phyloP scores from a whole-genome alignment of 2,113 vertebrate species.

The Dromiciops gliroides region DNA sequence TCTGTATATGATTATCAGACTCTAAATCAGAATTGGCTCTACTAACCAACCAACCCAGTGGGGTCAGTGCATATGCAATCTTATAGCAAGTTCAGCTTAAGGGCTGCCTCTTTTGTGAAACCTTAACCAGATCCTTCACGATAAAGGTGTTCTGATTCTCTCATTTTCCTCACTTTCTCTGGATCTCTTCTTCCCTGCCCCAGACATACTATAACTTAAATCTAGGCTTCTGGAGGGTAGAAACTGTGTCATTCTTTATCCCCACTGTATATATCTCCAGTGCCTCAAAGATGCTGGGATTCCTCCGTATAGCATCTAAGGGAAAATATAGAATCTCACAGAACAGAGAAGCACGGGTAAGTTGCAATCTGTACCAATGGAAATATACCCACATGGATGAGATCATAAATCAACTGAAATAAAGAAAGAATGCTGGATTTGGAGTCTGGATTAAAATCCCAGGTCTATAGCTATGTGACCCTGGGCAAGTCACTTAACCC shows the following conservation, averaged over 20 bases:
- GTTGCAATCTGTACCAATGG: too few species aligned
- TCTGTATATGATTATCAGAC: neutral
- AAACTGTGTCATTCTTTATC: neutral
- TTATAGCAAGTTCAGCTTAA: neutral
- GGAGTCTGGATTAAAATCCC: neutral
- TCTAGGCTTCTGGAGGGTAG: too few species aligned
- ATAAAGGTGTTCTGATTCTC: neutral
- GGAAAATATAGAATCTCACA: neutral
- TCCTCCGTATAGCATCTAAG: neutral
- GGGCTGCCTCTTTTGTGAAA: neutral
- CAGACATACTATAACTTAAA: neutral
- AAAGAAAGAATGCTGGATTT: neutral
- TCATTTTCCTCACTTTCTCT: neutral
- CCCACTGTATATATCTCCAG: too few species aligned
- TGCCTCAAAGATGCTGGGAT: neutral
- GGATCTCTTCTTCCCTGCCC: neutral
- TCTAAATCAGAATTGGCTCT: neutral
- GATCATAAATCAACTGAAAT: neutral
- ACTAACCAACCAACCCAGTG: neutral
- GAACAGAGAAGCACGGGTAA: neutral
- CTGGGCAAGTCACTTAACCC: too few species aligned
- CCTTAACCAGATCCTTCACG: neutral
- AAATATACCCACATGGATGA: neutral
- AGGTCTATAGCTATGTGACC: too few species aligned
- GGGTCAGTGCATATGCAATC: neutral